Base-by-base conservation (phyloP, 1,140 invertebrate genomes). In the Pollicipes pollicipes region DNA sequence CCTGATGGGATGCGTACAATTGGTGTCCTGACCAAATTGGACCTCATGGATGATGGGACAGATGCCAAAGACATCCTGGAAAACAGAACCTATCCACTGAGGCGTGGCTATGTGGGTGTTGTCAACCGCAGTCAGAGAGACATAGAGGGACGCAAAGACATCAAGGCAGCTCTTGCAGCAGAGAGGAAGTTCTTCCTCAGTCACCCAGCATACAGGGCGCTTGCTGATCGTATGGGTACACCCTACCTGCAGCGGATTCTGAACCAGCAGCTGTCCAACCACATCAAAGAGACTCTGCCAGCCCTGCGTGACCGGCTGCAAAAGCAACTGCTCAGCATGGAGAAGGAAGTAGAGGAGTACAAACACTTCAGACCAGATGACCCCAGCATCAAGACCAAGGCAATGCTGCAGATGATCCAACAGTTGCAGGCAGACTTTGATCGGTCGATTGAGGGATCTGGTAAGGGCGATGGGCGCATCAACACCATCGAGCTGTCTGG, bases 321-420 rank as follows among this genome's bases (percentile, higher is more conserved):
- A 77, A 81, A 83, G 64, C 86, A 88, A 77, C 74, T 85, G 70
- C 78, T 86, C 63, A 77, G 81, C 21, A 81, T 87, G 80, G 85
- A 87, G 74, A 86, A 86, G 80, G 97, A 99, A 81, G 97, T 99
- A 2, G 94, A 98, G 77, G 97, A 99, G 81, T 99, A 95, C 81
- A 98, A 98, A 84, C 91, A 98, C 81, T 98, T 98, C 79, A 85
- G 93, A 77, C 95, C 96, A 0, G 95, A 98, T 82, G 97, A 99
- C 85, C 96, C 96, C 37, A 88, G 93, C 63, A 90, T 98, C 77
- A 99, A 99, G 83, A 98, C 97, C 17, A 99, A 99, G 83, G 96
- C 96, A 75, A 97, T 99, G 94, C 83, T 99, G 78, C 95, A 98
- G 95, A 98, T 99, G 94, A 97, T 99, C 76, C 95, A 99, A 79